phyloP scores from a whole-genome alignment of 2,113 vertebrate species.

The Brachyistius frenatus region DNA sequence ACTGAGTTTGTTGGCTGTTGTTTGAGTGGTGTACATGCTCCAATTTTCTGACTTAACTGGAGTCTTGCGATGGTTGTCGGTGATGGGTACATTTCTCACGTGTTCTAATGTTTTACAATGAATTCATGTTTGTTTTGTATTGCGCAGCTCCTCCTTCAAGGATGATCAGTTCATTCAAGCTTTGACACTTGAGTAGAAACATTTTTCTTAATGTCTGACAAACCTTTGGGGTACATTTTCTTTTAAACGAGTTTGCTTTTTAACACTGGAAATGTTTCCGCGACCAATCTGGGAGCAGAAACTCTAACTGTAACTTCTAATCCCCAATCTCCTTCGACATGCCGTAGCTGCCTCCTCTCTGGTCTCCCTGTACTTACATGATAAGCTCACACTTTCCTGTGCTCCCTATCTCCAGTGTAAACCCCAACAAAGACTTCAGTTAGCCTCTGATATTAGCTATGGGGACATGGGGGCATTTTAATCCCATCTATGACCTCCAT shows the following conservation, averaged over 20 bases:
- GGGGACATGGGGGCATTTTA: slow-evolving; percentile 60
- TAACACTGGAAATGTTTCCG: slow-evolving; percentile 29
- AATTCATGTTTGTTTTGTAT: slow-evolving; percentile 1
- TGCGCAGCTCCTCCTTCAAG: slow-evolving; percentile 9
- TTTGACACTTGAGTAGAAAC: slow-evolving; percentile 1
- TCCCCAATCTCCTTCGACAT: slow-evolving; percentile 63
- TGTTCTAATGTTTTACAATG: slow-evolving; percentile 1
- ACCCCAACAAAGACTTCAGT: slow-evolving; percentile 54
- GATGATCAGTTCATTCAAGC: slow-evolving; percentile 28
- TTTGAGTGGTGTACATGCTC: not conserved
- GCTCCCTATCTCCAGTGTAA: slow-evolving; percentile 53
- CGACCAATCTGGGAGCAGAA: slow-evolving; percentile 16
- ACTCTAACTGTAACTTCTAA: slow-evolving; percentile 60
- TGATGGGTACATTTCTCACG: not conserved
- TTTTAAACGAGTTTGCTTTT: slow-evolving; percentile 16
- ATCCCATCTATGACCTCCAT: slow-evolving; percentile 63
- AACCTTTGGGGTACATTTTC: slow-evolving; percentile 8
- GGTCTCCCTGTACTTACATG: slow-evolving; percentile 61
- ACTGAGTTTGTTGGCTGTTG: slow-evolving; percentile 11
- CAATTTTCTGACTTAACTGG: slow-evolving; percentile 12
- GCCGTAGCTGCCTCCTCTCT: slow-evolving; percentile 42
- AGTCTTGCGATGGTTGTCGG: not conserved
- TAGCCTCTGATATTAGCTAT: slow-evolving; percentile 69
- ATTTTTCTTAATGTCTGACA: not conserved
- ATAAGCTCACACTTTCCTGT: slow-evolving; percentile 66